These are phyloP conservation scores for Clusia tigrina DNA, from an alignment of 2,888 invertebrate genomes.

Conservation along the genomic window DNA sequence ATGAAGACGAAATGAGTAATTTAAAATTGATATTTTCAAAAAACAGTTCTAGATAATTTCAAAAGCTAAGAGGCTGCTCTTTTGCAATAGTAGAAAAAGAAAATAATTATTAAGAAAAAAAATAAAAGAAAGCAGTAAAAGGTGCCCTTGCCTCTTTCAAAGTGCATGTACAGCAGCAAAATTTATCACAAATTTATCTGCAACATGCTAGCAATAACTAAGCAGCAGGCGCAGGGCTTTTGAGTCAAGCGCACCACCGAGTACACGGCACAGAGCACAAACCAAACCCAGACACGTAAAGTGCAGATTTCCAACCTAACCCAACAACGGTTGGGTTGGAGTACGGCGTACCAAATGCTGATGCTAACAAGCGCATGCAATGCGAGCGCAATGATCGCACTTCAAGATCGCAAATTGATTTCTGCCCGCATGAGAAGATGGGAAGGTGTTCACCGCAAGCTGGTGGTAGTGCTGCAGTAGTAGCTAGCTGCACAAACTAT, in stretches of 20 bases:
- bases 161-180: background rate
- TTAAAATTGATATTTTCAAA: too few relatives aligned
- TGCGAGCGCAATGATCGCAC: slow-evolving; percentile 7
- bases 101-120: too few relatives aligned
- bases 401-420: slow-evolving; percentile 8
- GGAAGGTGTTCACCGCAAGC: too few relatives aligned
- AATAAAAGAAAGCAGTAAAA: too few relatives aligned
- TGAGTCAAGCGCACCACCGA: background rate
- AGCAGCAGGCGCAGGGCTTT: background rate
- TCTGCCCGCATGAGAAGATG: background rate
- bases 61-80: too few relatives aligned
- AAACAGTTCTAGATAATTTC: too few relatives aligned
- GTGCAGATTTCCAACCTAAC: too few relatives aligned
- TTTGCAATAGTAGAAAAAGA: too few relatives aligned
- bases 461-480: background rate
- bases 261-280: background rate
- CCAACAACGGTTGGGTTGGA: too few relatives aligned
- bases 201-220: slow-evolving; percentile 6
- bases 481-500: background rate
- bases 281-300: too few relatives aligned
- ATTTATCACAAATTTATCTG: slow-evolving; percentile 5
- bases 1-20: too few relatives aligned
- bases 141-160: background rate
- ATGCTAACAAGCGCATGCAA: background rate
- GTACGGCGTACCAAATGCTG: background rate